Conservation (phyloP, 2,113 vertebrate genomes). For the Capreolus pygargus region DNA sequence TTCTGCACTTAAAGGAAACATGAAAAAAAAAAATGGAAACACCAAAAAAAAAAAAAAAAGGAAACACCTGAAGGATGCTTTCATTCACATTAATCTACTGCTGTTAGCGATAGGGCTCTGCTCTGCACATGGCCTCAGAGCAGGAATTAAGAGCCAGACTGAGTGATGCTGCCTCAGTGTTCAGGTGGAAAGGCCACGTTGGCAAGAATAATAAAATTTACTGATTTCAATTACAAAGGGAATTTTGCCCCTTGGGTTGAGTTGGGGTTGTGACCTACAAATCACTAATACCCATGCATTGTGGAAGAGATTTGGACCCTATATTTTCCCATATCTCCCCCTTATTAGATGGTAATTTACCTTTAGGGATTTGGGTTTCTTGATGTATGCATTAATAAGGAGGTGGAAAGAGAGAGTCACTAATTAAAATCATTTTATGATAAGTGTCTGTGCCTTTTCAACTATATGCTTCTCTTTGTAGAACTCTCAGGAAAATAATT, state of each 20-base stretch:
- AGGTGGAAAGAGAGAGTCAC: background rate
- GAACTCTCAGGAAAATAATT: slow-evolving; percentile 68
- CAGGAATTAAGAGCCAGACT: slow-evolving; percentile 10
- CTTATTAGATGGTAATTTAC: slow-evolving; percentile 36
- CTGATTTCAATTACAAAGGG: background rate
- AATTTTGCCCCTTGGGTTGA: slow-evolving; percentile 33
- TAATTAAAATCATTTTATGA: slow-evolving; percentile 63
- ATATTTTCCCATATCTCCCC: slow-evolving; percentile 20
- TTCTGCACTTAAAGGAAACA: slow-evolving; percentile 28
- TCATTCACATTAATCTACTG: slow-evolving; percentile 23
- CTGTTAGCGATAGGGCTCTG: background rate
- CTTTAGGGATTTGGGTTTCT: slow-evolving; percentile 47
- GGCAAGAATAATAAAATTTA: slow-evolving; percentile 35
- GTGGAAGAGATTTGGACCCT: slow-evolving; percentile 8
- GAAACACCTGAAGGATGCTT: slow-evolving; percentile 4
- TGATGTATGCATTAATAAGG: slow-evolving; percentile 43
- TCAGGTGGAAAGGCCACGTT: slow-evolving; percentile 18
- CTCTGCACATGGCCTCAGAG: slow-evolving; percentile 6
- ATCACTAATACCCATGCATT: background rate
- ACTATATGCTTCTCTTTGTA: slow-evolving; percentile 54
- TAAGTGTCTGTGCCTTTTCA: slow-evolving; percentile 67
- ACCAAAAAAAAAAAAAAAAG: background rate
- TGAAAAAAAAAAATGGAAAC: slow-evolving; percentile 35
- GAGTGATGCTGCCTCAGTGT: background rate
- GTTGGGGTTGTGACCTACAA: slow-evolving; percentile 16